These are phyloP conservation scores for Buathra laborator DNA, from an alignment of 2,888 invertebrate genomes.

Conservation along the genomic window DNA sequence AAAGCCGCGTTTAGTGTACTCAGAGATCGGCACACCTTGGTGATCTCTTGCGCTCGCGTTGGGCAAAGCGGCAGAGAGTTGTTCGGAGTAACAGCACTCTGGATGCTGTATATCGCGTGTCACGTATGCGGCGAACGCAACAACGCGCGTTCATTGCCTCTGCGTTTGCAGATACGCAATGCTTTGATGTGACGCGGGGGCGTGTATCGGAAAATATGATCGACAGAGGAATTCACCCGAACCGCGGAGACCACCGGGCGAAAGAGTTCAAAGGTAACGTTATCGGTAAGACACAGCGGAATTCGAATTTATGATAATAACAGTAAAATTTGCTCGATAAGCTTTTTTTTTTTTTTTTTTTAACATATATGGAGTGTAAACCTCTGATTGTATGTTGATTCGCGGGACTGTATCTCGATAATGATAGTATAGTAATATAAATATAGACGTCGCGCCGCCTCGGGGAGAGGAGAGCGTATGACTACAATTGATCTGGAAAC, in stretches of 20 bases:
- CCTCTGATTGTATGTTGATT: constrained; percentile 46
- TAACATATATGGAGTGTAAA: constrained; percentile 23
- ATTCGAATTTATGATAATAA: not conserved
- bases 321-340: not conserved
- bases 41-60: constrained; percentile 2
- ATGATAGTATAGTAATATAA: constrained; percentile 29
- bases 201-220: constrained; percentile 21
- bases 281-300: constrained; percentile 30
- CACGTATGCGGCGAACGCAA: constrained; percentile 5
- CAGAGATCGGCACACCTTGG: constrained; percentile 60
- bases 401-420: constrained; percentile 23
- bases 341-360: constrained; percentile 7
- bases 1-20: constrained; percentile 52
- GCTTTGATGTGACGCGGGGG: not conserved
- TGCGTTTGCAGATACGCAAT: constrained; percentile 22
- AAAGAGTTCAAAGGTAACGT: constrained; percentile 32
- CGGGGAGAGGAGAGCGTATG: constrained; percentile 30
- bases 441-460: constrained; percentile 3
- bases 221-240: constrained; percentile 4
- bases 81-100: constrained; percentile 6
- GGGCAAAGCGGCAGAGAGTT: constrained; percentile 21
- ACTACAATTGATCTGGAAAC: constrained; percentile 63
- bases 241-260: not conserved
- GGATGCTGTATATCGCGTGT: constrained; percentile 15
- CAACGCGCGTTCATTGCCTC: not conserved